Conservation (phyloP, 2,113 vertebrate genomes). For the Tapirus terrestris region DNA sequence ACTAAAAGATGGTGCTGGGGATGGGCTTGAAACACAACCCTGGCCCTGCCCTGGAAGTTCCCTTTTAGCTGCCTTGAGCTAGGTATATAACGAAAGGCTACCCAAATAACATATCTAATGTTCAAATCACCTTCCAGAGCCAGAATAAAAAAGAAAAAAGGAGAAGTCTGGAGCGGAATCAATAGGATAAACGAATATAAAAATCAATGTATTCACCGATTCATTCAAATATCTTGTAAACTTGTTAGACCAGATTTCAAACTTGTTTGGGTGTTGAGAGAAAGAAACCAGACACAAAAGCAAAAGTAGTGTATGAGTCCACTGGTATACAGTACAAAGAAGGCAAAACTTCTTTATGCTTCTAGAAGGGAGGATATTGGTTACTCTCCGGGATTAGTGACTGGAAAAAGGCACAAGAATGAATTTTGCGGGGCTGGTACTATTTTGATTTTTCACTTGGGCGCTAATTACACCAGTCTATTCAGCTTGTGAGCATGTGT, state of each 20-base stretch:
- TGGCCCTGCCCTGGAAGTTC: neutral
- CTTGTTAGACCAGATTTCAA: neutral
- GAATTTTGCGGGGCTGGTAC: too few relatives aligned
- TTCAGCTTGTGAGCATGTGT: neutral
- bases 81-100: neutral
- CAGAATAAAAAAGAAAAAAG: neutral
- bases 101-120: neutral
- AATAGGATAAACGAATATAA: neutral
- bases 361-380: neutral
- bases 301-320: neutral
- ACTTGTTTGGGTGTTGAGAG: neutral
- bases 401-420: neutral
- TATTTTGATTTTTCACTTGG: neutral
- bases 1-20: neutral
- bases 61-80: neutral
- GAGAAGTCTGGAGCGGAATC: neutral
- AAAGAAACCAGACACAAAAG: neutral
- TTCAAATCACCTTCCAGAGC: neutral
- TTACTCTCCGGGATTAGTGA: rapidly evolving
- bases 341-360: neutral
- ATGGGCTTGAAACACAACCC: neutral
- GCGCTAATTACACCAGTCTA: neutral
- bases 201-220: neutral
- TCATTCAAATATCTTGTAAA: neutral
- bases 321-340: neutral